Conservation (phyloP, 2,888 invertebrate genomes). For the Stenotaenia linearis region DNA sequence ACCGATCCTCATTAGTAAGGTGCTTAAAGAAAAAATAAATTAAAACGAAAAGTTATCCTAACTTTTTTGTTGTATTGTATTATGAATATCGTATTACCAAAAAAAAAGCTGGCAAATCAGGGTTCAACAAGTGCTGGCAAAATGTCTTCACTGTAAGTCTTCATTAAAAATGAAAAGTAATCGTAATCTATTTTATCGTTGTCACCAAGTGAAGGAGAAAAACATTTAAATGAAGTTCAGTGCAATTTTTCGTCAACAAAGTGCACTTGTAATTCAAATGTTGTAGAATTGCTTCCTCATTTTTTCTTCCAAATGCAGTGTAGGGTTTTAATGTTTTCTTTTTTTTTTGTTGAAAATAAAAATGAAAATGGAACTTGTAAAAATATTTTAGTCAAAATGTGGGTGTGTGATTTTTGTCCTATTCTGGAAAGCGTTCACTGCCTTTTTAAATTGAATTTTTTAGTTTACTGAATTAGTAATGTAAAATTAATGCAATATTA, state of each 20-base stretch:
- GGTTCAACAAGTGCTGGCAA: conserved; percentile 7
- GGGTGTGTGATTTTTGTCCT: neutral
- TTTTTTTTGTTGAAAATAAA: neutral
- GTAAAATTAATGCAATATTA: neutral
- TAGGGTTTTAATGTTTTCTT: neutral
- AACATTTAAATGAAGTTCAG: neutral
- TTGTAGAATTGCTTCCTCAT: neutral
- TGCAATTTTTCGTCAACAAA: neutral
- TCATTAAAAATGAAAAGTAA: neutral
- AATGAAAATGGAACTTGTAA: neutral
- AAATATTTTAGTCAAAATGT: neutral
- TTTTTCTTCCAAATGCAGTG: neutral
- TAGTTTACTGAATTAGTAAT: neutral
- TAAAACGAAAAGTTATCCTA: neutral
- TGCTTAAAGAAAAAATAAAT: neutral
- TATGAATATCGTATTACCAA: neutral
- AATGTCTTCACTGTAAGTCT: neutral
- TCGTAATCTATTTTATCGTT: neutral
- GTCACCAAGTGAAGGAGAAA: neutral
- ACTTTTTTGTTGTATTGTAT: neutral
- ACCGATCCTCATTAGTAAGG: neutral
- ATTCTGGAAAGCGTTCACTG: neutral
- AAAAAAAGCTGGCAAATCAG: neutral
- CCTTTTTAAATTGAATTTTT: neutral
- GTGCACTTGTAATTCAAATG: neutral